A percentile compares a stretch with the other conserved stretches of the same genome.
Evolutionary conservation across 2,113 vertebrate species (phyloP).

Genomic region (Zingel zingel): DNA sequence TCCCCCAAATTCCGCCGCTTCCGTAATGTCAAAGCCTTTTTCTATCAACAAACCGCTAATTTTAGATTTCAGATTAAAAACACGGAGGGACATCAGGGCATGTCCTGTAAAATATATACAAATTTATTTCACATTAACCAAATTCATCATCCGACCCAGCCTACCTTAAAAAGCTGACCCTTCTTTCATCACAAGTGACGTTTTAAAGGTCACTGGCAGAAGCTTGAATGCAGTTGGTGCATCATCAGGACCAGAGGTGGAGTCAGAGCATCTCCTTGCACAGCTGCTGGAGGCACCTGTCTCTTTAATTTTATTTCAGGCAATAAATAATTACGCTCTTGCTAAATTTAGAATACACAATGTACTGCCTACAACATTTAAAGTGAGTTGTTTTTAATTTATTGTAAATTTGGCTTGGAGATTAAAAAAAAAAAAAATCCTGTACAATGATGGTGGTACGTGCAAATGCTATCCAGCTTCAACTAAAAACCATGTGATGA

Average conservation of each 20-base stretch:
- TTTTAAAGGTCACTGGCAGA: conserved; percentile 67
- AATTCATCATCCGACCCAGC: conserved; percentile 7
- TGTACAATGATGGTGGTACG: neutral
- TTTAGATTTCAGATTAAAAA: neutral
- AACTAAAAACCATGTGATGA: neutral
- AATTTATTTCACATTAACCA: neutral
- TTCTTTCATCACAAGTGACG: conserved; percentile 65
- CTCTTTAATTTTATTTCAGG: neutral
- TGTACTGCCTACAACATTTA: neutral
- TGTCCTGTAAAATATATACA: neutral
- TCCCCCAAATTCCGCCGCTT: conserved; percentile 66
- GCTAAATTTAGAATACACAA: neutral
- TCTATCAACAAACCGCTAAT: neutral
- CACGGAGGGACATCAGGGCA: neutral
- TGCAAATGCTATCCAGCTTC: neutral
- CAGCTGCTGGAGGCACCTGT: neutral
- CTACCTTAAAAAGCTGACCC: conserved; percentile 29
- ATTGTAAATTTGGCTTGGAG: neutral
- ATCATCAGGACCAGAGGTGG: conserved; percentile 68
- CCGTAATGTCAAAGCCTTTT: conserved; percentile 55
- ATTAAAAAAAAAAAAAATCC: neutral
- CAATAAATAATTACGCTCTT: neutral
- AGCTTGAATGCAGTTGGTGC: conserved; percentile 56
- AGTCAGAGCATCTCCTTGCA: conserved; percentile 51
- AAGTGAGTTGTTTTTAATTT: neutral